phyloP scores from a whole-genome alignment of 2,888 invertebrate species.

The Philereme transversata region DNA sequence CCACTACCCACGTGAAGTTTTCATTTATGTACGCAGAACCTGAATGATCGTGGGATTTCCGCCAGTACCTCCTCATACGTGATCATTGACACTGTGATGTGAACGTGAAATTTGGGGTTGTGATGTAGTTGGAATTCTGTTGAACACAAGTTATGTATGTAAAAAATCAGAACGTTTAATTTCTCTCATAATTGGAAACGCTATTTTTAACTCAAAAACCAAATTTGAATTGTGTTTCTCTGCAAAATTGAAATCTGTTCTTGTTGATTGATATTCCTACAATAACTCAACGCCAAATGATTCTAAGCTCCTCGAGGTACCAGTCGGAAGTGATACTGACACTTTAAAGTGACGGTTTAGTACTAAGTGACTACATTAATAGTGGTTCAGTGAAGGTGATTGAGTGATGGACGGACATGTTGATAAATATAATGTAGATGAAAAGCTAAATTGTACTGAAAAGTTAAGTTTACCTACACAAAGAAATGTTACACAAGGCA shows the following conservation, averaged over 20 bases:
- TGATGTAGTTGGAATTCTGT: constrained; percentile 23
- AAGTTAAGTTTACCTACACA: too few species aligned
- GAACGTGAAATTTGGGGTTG: constrained; percentile 24
- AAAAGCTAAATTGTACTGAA: background rate
- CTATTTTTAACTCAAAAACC: background rate
- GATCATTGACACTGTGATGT: constrained; percentile 71
- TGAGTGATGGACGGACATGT: constrained; percentile 3
- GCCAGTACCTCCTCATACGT: constrained; percentile 78
- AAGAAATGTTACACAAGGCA: too few species aligned
- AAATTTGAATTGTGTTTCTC: background rate
- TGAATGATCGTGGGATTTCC: constrained; percentile 82
- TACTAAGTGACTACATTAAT: constrained; percentile 12
- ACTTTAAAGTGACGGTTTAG: constrained; percentile 30
- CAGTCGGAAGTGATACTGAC: constrained; percentile 38
- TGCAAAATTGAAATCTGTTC: too few species aligned
- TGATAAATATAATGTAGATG: background rate
- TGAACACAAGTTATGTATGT: background rate
- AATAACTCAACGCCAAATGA: constrained; percentile 27
- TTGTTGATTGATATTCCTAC: constrained; percentile 9
- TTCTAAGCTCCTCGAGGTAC: constrained; percentile 34
- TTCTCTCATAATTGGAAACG: too few species aligned
- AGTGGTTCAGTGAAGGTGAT: constrained; percentile 19
- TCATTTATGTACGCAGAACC: constrained; percentile 81
- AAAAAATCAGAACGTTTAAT: background rate
- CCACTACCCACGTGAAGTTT: constrained; percentile 79